Evolutionary conservation across 1,140 invertebrate genomes (phyloP).

Genomic region (Anadara kagoshimensis): DNA sequence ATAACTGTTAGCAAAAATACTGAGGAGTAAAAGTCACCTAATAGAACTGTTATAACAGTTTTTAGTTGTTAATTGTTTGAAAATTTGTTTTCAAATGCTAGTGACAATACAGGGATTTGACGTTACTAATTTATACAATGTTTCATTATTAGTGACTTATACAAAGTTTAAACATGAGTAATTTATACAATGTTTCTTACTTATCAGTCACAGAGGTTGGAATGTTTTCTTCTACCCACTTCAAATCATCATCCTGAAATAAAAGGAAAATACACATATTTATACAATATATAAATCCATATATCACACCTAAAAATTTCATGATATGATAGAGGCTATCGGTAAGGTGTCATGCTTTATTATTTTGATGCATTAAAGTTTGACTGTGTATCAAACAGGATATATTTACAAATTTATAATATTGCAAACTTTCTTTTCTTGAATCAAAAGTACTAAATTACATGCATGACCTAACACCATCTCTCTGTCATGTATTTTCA

Average conservation of each 20-base stretch:
- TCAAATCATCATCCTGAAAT: conserved; percentile 86
- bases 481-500: no score
- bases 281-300: background rate
- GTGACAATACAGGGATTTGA: conserved; percentile 2
- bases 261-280: conserved; percentile 6
- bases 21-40: no score
- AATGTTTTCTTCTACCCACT: conserved; percentile 95
- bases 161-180: conserved; percentile 20
- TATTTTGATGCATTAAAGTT: no score
- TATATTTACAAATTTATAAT: no score
- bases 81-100: no score
- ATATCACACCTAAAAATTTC: background rate
- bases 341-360: background rate
- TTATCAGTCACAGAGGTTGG: conserved; percentile 83
- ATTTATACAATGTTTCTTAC: conserved; percentile 71
- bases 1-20: no score
- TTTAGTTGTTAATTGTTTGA: no score
- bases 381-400: no score
- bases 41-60: no score
- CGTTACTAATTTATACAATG: conserved; percentile 7
- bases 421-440: no score
- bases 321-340: background rate
- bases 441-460: no score
- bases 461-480: no score
- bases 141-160: conserved; percentile 49